Base-by-base conservation (phyloP, 1,140 invertebrate species). In the Kradibia gibbosae region DNA sequence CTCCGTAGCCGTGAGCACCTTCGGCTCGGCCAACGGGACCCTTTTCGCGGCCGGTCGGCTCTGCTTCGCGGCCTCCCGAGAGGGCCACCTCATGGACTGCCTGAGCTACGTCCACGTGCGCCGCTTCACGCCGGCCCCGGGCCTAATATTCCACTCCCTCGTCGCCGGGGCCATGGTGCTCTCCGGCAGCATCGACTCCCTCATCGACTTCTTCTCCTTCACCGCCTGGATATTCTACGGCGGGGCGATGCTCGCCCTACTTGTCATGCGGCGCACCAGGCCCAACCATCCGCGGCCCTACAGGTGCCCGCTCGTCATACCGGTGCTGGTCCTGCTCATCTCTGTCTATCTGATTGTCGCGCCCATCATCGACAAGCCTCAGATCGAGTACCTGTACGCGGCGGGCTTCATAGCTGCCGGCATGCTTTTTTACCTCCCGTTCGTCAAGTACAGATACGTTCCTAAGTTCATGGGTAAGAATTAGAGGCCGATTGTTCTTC, bases 161-260 rank as follows among this genome's bases (percentile, higher is more conserved):
- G 91, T 91, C 39, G 91, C 91, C 87, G 93, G 94, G 74, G 93
- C 95, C 28, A 97, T 98, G 96, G 96, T 98, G 22, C 86, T 97
- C 57, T 95, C 96, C 83, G 96, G 97, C 72, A 97, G 96, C 83
- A 98, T 98, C 78, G 95, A 96, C 87, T 96, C 95, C 20, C 91
- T 99, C 81, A 98, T 99, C 86, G 97, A 98, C 88, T 98, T 98
- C 93, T 98, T 99, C 92, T 97, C 96, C 86, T 98, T 98, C 89
- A 97, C 96, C 55, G 96, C 97, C 3, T 98, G 97, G 97, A 96
- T 98, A 86, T 98, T 98, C 92, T 98, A 98, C 89, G 97, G 97
- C 34, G 95, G 96, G 81, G 94, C 96, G 7, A 98, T 98, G 95
- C 86, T 97, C 53, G 95, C 97, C 7, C 91, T 99, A 17, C 94